Evolutionary conservation across 2,797 vertebrate species (phyloP), one percentile per base, ranked within the genome.

Genomic region (Paguma larvata): DNA sequence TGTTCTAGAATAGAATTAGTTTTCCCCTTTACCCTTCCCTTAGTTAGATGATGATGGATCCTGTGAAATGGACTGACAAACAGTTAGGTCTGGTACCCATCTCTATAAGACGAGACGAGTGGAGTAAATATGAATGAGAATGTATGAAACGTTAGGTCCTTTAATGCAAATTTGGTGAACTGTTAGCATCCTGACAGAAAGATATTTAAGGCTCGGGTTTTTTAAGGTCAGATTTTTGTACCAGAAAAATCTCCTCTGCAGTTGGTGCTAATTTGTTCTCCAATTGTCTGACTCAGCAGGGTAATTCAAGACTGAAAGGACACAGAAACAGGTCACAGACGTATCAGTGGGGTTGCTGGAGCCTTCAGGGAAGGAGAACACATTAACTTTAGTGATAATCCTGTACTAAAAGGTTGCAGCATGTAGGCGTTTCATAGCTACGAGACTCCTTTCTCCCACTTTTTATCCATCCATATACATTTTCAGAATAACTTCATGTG

Each of bases 201-300:
- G 25, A 18, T 88, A 59, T 51, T 91, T 23, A 80, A 91, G 38
- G 32, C 5, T 56, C 59, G 5, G 14, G 46, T 27, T 44, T 44
- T 72, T 82, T 79, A 72, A 94, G 44, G 48, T 91, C 88, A 91
- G 34, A 41, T 65, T 85, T 97, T 91, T 90, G 32, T 70, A 85
- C 46, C 30, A 91, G 77, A 95, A 90, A 93, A 67, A 72, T 53
- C 23, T 83, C 34, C 67, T 79, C 38, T 97, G 59, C 18, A n/a
- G 14, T 82, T 91, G 41, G 18, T 38, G 67, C 34, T 94, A 87
- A 89, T 93, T 89, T 95, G 73, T 89, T 96, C 63, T 97, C 46
- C 59, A 82, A 0, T 34, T 94, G 75, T 92, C 59, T 86, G 67
- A 95, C 32, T 95, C 89, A 94, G 77, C 67, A 48, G 77, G 91